Evolutionary conservation across 2,888 invertebrate species (phyloP).

Genomic region (Dyspetes luteomarginatus): DNA sequence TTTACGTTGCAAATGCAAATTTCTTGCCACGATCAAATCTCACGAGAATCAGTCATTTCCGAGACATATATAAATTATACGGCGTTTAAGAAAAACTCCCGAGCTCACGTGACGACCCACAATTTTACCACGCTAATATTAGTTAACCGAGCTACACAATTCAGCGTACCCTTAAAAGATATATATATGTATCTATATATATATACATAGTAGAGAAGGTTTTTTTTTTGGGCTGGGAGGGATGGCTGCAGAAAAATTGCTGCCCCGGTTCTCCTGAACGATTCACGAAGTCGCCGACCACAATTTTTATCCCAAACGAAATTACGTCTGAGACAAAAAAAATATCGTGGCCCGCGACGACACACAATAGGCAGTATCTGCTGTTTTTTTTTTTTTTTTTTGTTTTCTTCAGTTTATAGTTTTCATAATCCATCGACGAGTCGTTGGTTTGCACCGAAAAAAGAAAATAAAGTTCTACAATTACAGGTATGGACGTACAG

Average conservation of each 20-base stretch:
- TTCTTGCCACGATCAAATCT: neutral
- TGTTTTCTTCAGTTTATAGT: conserved; percentile 31
- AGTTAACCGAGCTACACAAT: conserved; percentile 30
- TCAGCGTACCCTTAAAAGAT: conserved; percentile 17
- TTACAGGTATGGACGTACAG: conserved; percentile 35
- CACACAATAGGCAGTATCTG: conserved; percentile 62
- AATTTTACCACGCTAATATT: conserved; percentile 11
- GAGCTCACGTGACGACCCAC: neutral
- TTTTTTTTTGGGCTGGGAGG: conserved; percentile 4
- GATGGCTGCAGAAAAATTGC: conserved; percentile 46
- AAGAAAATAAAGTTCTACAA: conserved; percentile 37
- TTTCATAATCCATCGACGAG: conserved; percentile 45
- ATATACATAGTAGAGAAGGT: conserved; percentile 30
- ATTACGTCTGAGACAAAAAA: conserved; percentile 44
- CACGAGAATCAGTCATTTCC: neutral
- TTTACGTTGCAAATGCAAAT: neutral
- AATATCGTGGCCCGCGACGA: conserved; percentile 46
- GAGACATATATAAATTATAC: too few relatives aligned
- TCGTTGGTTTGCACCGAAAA: conserved; percentile 35
- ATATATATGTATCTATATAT: neutral
- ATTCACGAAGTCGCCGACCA: conserved; percentile 35
- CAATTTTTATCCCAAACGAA: neutral
- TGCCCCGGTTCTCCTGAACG: conserved; percentile 50
- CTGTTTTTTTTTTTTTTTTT: conserved; percentile 29
- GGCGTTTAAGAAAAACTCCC: neutral